These are phyloP conservation scores for Cyanistes caeruleus DNA, from an alignment of 2,113 vertebrate species.

Conservation along the genomic window DNA sequence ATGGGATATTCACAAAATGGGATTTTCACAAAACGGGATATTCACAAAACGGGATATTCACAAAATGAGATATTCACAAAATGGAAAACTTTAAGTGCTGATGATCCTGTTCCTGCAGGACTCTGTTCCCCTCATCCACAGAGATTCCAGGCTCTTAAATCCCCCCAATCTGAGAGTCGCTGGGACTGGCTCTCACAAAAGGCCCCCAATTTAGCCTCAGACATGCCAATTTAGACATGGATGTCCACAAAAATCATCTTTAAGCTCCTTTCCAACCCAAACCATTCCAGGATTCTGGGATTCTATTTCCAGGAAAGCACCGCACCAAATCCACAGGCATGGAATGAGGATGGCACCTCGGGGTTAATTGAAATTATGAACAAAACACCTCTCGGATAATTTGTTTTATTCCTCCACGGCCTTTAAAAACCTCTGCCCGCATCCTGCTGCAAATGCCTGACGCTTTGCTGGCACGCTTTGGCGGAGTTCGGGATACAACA, in stretches of 20 bases:
- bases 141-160: background rate
- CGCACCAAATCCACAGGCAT: background rate
- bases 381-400: accelerated
- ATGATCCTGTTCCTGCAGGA: background rate
- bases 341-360: background rate
- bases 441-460: background rate
- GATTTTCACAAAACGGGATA: background rate
- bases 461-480: background rate
- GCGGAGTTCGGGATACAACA: accelerated
- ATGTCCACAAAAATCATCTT: background rate
- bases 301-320: background rate
- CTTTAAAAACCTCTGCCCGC: background rate
- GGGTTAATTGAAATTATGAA: background rate
- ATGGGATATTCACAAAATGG: background rate
- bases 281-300: background rate
- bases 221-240: background rate
- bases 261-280: background rate
- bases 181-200: background rate
- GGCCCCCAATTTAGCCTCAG: background rate
- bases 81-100: accelerated
- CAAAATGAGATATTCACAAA: too few species aligned
- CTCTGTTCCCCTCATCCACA: background rate
- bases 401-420: background rate
- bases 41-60: background rate
- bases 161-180: accelerated